Percentiles rank a stretch among this genome's conserved stretches.
Conservation (phyloP, 2,113 vertebrate genomes). For the Pavo muticus region DNA sequence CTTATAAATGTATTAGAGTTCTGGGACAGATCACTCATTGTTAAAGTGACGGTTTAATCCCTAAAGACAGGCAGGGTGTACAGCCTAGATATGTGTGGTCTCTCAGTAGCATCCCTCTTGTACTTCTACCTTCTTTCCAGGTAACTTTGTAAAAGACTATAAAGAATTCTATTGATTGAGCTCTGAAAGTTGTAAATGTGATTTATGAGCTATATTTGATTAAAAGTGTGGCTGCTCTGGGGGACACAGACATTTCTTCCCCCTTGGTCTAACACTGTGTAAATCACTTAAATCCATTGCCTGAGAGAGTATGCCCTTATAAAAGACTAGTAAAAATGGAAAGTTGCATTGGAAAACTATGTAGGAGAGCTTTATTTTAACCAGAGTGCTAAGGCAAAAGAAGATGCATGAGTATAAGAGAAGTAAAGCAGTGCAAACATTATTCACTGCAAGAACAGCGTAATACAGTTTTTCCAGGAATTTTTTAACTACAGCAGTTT, state of each 20-base stretch:
- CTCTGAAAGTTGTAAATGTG: constrained; percentile 69
- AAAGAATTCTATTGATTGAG: constrained; percentile 76
- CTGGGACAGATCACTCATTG: constrained; percentile 62
- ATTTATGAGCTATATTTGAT: constrained; percentile 76
- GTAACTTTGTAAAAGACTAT: constrained; percentile 66
- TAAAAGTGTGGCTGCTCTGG: constrained; percentile 63
- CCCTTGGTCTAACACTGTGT: neutral
- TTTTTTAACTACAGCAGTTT: neutral
- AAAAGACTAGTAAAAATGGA: constrained; percentile 37
- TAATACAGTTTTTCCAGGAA: neutral
- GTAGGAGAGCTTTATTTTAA: constrained; percentile 15
- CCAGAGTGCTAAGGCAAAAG: neutral
- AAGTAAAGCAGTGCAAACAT: neutral
- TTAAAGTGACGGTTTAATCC: constrained; percentile 68
- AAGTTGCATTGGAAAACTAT: neutral
- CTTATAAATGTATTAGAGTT: constrained; percentile 68
- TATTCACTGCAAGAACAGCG: neutral
- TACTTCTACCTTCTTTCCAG: constrained; percentile 53
- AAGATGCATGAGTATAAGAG: neutral
- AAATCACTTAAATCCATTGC: constrained; percentile 62
- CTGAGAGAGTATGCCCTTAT: neutral
- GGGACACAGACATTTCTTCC: constrained; percentile 60
- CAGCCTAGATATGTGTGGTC: constrained; percentile 3
- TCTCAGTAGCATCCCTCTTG: constrained; percentile 24
- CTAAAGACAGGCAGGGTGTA: constrained; percentile 7